Evolutionary conservation across 2,113 vertebrate genomes (phyloP), one percentile per base, ranked within the genome.

Genomic region (Carollia perspicillata): DNA sequence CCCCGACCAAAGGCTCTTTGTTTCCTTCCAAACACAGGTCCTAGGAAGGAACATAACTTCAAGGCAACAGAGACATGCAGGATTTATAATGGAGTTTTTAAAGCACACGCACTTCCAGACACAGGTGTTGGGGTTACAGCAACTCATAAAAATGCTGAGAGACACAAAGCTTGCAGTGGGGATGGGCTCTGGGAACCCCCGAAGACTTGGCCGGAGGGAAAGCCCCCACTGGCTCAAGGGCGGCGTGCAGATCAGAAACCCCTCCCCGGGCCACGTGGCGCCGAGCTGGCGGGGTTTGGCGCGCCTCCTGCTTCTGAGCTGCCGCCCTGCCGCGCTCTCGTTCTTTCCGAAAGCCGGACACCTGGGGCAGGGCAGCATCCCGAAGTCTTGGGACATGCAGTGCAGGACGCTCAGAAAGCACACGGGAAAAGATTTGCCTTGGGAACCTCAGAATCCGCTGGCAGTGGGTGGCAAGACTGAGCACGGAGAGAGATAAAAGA

Each of bases 81-180:
- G 93, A 95, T 95, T 94, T 96, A 97, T 95, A 68, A 90, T 71
- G 53, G 22, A 74, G 63, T 85, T 94, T 93, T 28, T 0, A 3
- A 84, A 78, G 83, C 68, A 79, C 86, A 86, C 84, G 58, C 78
- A 53, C 90, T 96, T 94, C 58, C 88, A 95, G 96, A 94, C 83
- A 89, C 35, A 81, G 79, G 95, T 85, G 79, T 95, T 92, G 86
- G 97, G 88, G 95, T 87, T 92, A 96, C 60, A 79, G 53, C 20
- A 84, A 90, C 93, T 90, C 84, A 96, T 97, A 95, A 93, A 96
- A 96, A 90, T 96, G 74, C 85, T 96, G 71, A 95, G 86, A 86
- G 47, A 60, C 55, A 60, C 12, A 30, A 75, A 93, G 89, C 87
- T 90, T 90, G 33, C 28, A 35, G 69, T 13, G 84, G 71, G 93